These are phyloP conservation scores for Glyptemys insculpta DNA, from an alignment of 2,797 vertebrate species.

Conservation along the genomic window DNA sequence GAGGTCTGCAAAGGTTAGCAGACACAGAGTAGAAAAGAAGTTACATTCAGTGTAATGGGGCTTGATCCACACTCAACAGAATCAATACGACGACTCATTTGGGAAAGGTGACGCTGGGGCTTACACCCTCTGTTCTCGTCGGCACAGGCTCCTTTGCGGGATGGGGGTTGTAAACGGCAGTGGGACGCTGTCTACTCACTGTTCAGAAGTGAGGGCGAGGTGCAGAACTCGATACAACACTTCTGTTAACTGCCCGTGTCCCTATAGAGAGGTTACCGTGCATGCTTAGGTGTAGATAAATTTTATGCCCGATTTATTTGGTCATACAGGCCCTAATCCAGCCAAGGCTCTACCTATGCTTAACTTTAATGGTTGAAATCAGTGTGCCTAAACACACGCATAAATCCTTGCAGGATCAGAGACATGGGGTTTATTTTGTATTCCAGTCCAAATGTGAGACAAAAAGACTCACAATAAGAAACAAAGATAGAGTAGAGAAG, in stretches of 20 bases:
- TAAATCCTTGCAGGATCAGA: too few relatives aligned
- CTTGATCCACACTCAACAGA: background rate
- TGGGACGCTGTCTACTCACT: background rate
- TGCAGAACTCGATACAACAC: fast-evolving
- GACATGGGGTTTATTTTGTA: background rate
- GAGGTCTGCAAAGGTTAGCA: too few relatives aligned
- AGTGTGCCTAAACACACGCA: too few relatives aligned
- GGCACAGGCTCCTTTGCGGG: background rate
- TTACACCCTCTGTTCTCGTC: background rate
- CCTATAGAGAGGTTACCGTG: background rate
- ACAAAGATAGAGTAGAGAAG: background rate
- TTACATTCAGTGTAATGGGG: too few relatives aligned
- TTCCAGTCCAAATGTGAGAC: background rate
- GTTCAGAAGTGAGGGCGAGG: background rate
- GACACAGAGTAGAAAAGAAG: too few relatives aligned
- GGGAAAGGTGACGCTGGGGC: background rate
- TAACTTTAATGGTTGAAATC: background rate
- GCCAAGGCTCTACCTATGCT: too few relatives aligned
- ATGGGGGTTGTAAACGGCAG: background rate
- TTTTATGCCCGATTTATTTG: background rate
- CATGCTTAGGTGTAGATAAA: background rate
- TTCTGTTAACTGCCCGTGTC: background rate
- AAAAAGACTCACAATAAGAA: background rate
- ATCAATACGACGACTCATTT: background rate
- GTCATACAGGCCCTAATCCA: background rate